Conservation (phyloP, 30 jellyfish, hydroid and myxozoan genomes). For the Aurelia sp. region DNA sequence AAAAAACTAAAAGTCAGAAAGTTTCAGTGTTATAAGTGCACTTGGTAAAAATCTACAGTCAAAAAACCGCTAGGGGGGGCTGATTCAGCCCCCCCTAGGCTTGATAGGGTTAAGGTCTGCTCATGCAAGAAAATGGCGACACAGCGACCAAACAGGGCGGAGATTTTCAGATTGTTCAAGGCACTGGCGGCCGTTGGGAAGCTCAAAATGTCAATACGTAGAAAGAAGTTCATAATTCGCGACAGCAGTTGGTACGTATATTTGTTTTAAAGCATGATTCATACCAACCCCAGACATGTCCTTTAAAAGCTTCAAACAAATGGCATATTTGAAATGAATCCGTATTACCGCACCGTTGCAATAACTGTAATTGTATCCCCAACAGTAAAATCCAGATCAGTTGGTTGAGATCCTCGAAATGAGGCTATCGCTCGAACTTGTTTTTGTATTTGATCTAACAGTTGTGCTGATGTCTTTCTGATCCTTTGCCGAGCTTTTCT, state of each 20-base stretch:
- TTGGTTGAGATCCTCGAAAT: conserved; percentile 67
- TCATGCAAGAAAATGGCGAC: no score
- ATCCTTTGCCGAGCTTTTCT: conserved; percentile 62
- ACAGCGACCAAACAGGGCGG: no score
- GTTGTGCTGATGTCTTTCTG: conserved; percentile 44
- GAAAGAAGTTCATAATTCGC: neutral
- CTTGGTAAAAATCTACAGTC: no score
- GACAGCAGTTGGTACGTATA: no score
- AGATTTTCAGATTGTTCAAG: neutral
- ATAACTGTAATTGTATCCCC: conserved; percentile 75
- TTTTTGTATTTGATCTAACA: conserved; percentile 41
- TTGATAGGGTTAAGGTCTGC: no score
- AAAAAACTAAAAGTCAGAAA: no score
- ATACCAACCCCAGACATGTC: no score
- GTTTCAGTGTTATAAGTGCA: no score
- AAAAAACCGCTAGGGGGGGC: no score
- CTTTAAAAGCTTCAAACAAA: neutral
- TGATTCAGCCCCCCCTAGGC: no score
- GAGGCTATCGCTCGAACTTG: conserved; percentile 76
- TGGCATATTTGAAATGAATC: neutral
- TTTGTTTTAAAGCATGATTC: no score
- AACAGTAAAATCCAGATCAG: conserved; percentile 63
- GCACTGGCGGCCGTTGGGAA: neutral
- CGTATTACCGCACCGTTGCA: conserved; percentile 71
- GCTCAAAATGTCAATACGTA: neutral